Evolutionary conservation across 2,797 vertebrate genomes (phyloP).

Genomic region (Apogon hyalosoma): DNA sequence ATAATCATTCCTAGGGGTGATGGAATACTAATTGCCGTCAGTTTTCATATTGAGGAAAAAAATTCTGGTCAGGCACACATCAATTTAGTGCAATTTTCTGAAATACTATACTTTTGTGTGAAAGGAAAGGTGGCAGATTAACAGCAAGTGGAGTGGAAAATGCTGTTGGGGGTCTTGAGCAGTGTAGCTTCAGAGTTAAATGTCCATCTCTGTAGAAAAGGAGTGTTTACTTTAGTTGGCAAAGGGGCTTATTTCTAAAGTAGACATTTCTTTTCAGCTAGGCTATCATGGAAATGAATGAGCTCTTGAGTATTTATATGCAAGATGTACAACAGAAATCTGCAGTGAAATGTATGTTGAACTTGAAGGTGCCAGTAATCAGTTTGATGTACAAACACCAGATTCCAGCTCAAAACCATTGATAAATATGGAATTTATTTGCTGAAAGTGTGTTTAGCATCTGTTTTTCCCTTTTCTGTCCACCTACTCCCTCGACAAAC

Average conservation of each 20-base stretch:
- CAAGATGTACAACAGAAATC: not conserved
- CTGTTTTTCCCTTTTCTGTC: not conserved
- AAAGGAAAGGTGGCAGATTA: constrained; percentile 61
- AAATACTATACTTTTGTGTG: constrained; percentile 77
- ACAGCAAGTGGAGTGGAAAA: constrained; percentile 55
- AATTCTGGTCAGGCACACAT: constrained; percentile 65
- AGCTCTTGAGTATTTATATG: not conserved
- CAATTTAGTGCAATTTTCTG: constrained; percentile 83
- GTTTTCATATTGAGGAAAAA: constrained; percentile 70
- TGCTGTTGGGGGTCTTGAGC: constrained; percentile 32
- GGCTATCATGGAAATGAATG: constrained; percentile 28
- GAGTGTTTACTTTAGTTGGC: constrained; percentile 49
- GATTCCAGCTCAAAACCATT: not conserved
- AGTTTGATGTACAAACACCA: not conserved
- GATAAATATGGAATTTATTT: not conserved
- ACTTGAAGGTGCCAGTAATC: not conserved
- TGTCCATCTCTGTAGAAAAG: constrained; percentile 44
- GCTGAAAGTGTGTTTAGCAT: not conserved
- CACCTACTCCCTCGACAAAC: not conserved
- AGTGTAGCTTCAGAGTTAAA: constrained; percentile 51
- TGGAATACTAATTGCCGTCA: constrained; percentile 71
- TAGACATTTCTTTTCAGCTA: constrained; percentile 31
- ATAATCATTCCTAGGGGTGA: constrained; percentile 72
- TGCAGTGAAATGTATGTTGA: not conserved
- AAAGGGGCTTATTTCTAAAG: constrained; percentile 38